Base-by-base conservation (phyloP, 2,797 vertebrate genomes). In the Phrynocephalus forsythii region DNA sequence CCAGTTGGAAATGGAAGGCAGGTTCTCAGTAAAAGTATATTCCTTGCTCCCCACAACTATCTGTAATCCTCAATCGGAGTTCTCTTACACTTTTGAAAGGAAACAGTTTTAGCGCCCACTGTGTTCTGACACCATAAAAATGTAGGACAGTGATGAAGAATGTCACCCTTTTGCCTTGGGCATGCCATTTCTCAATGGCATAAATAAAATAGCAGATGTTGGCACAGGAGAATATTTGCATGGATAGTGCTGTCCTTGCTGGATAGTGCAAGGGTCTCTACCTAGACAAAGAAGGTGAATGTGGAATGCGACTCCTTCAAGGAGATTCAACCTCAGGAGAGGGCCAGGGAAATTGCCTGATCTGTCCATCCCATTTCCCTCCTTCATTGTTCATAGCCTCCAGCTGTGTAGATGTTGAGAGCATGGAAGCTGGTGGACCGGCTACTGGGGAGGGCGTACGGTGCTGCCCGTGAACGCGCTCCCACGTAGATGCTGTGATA, bases 371-470 rank as follows among this genome's bases (percentile, higher is more conserved):
- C 1, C 8, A 1, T 15, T 38, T 52, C 60, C 48, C 26, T 79
- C 69, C 22, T n/a, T 95, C 91, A 95, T 83, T 94, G 94, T 89
- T 91, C 5, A 0, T 94, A 95, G 87, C 85, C 0, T 0, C 79
- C 0, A 2, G 92, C 26, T 11, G 89, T 0, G 0, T 93, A 94
- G 85, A 87, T 28, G 76, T 91, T 79, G 90, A 95, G 85, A 0
- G 88, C 30, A 26, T 93, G 82, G 50, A 95, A 86, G 73, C 81
- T 22, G 28, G 87, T 71, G 2, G 87, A 50, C 44, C 52, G 85
- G 66, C 83, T 77, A 30, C 91, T 0, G 0, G 93, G 87, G 66
- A 94, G 87, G 0, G 94, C 13, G 33, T 95, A 94, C 60, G 95
- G 92, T 28, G 92, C 71, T 20, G 86, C 10, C 5, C 1, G 87